Percentiles rank a stretch among this genome's conserved stretches.
These are phyloP conservation scores for Phragmatobia fuliginosa DNA, from an alignment of 2,888 invertebrate species.

Conservation along the genomic window DNA sequence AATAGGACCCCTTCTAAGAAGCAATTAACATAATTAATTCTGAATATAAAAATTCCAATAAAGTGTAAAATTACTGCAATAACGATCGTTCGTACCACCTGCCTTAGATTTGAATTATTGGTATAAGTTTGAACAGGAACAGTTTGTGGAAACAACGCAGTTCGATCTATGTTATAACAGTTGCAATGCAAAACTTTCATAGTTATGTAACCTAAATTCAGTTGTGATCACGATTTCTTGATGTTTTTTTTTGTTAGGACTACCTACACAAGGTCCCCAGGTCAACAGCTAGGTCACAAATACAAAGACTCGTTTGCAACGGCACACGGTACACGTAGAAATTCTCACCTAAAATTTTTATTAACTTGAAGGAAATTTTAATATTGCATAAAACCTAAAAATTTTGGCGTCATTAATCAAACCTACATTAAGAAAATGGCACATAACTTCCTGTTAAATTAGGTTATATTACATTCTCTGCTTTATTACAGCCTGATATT, in stretches of 20 bases:
- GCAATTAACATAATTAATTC: not conserved
- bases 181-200: not conserved
- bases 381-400: not conserved
- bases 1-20: not conserved
- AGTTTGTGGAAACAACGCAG: not conserved
- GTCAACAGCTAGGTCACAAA: no score
- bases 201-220: not conserved
- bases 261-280: no score
- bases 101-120: slow-evolving; percentile 13
- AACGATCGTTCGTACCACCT: slow-evolving; percentile 2
- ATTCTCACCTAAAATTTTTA: no score
- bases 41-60: not conserved
- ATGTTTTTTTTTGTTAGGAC: no score
- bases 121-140: slow-evolving; percentile 4
- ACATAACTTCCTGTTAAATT: not conserved
- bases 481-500: not conserved
- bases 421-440: not conserved
- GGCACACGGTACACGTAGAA: no score
- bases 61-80: slow-evolving; percentile 1
- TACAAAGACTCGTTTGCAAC: no score
- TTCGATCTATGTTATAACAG: not conserved
- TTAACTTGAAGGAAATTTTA: no score
- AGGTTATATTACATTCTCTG: not conserved
- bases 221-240: no score
- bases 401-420: not conserved